Percentiles rank a stretch among this genome's conserved stretches.
phyloP scores from a whole-genome alignment of 2,113 vertebrate genomes.

The Dinomys branickii region DNA sequence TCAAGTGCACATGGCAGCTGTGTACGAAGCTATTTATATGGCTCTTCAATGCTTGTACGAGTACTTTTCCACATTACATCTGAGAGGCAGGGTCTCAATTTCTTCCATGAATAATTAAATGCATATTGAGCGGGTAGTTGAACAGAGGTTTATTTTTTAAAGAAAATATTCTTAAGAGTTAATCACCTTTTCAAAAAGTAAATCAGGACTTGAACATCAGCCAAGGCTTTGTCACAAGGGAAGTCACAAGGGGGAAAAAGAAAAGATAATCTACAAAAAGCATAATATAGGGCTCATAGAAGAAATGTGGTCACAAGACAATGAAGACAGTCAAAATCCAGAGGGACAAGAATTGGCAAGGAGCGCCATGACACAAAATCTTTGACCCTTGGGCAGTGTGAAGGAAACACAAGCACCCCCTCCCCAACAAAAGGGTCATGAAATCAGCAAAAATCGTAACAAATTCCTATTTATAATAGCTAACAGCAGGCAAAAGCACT shows the following conservation, averaged over 20 bases:
- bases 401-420: neutral
- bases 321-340: neutral
- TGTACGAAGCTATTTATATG: neutral
- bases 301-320: neutral
- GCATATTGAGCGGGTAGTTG: neutral
- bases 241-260: neutral
- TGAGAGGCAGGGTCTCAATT: neutral
- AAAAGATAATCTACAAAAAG: neutral
- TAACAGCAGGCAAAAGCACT: neutral
- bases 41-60: neutral
- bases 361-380: neutral
- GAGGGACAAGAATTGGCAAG: neutral
- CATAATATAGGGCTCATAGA: neutral
- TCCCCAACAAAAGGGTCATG: neutral
- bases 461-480: neutral
- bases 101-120: neutral
- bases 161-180: neutral
- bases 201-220: neutral
- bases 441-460: neutral
- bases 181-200: conserved; percentile 3
- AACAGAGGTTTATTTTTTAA: neutral
- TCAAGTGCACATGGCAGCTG: neutral
- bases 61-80: neutral
- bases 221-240: neutral
- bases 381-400: neutral